These are phyloP conservation scores for Phalera bucephala DNA, from an alignment of 2,888 invertebrate species.

Conservation along the genomic window DNA sequence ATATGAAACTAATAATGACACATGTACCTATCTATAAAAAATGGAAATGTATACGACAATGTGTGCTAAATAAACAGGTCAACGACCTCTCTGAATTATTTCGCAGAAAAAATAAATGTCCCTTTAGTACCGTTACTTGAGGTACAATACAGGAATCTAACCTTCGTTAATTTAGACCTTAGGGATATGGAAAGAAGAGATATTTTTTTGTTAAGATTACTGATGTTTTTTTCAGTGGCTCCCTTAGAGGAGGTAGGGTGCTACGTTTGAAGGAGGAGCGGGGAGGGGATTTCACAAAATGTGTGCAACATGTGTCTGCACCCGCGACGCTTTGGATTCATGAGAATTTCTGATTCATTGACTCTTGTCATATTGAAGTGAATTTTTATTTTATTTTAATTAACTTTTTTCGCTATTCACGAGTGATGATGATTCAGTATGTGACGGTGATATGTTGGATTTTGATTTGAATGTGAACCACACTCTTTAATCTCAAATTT, in stretches of 20 bases:
- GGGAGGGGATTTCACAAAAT: constrained; percentile 56
- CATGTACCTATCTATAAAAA: too few relatives aligned
- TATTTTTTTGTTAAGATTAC: constrained; percentile 31
- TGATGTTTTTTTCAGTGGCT: constrained; percentile 68
- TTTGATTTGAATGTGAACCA: neutral
- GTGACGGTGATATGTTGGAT: constrained; percentile 5
- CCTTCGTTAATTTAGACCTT: constrained; percentile 26
- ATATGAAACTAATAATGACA: too few relatives aligned
- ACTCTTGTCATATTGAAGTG: constrained; percentile 48
- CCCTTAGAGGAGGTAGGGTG: constrained; percentile 55
- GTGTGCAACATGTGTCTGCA: constrained; percentile 71
- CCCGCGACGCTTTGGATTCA: constrained; percentile 53
- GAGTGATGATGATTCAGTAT: constrained; percentile 23
- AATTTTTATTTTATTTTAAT: constrained; percentile 34
- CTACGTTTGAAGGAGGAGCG: constrained; percentile 41
- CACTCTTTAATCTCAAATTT: too few relatives aligned
- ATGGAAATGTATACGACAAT: constrained; percentile 14
- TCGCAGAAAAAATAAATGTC: constrained; percentile 47
- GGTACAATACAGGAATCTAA: neutral
- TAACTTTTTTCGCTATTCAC: constrained; percentile 23
- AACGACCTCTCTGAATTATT: constrained; percentile 42
- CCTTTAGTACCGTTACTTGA: constrained; percentile 36
- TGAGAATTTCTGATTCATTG: constrained; percentile 78
- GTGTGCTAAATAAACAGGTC: constrained; percentile 40
- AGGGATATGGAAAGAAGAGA: constrained; percentile 31